phyloP scores from a whole-genome alignment of 2,888 invertebrate species.

The Octonoba sinensis region DNA sequence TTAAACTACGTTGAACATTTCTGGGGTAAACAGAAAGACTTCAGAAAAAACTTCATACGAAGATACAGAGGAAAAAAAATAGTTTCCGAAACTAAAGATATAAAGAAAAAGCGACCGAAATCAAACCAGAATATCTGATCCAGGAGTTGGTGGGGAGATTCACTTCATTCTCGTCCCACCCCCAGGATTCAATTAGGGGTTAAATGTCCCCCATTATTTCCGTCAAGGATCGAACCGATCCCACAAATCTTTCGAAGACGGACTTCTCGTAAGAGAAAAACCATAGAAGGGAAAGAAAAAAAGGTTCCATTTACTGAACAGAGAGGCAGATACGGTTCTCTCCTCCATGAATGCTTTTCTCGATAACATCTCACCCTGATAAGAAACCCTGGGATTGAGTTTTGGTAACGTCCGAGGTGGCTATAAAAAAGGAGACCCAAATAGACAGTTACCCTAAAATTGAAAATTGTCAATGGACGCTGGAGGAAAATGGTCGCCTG shows the following conservation, averaged over 20 bases:
- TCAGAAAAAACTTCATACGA: not conserved
- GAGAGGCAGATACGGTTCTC: constrained; percentile 1
- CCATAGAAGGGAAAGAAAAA: constrained; percentile 1
- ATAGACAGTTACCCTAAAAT: constrained; percentile 61
- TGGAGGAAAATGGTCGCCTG: constrained; percentile 34
- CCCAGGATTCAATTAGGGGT: constrained; percentile 61
- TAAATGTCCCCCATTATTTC: constrained; percentile 63
- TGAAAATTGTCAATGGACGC: constrained; percentile 59
- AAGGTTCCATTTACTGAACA: constrained; percentile 40
- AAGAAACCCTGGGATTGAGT: constrained; percentile 53
- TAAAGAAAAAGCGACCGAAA: constrained; percentile 6
- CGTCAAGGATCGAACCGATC: constrained; percentile 56
- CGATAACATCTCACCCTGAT: constrained; percentile 57
- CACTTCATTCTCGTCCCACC: constrained; percentile 18
- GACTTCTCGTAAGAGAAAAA: constrained; percentile 31
- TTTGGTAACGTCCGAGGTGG: constrained; percentile 59
- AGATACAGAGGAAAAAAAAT: constrained; percentile 2
- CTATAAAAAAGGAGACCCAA: constrained; percentile 56
- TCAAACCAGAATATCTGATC: constrained; percentile 25
- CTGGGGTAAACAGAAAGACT: no score
- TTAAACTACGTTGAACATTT: not conserved
- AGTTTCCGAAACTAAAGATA: not conserved
- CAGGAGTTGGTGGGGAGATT: constrained; percentile 6
- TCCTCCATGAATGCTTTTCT: constrained; percentile 24
- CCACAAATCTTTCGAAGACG: constrained; percentile 57